Percentiles rank a stretch among this genome's conserved stretches.
These are phyloP conservation scores for Trissolcus japonicus DNA, from an alignment of 2,888 invertebrate species.

Conservation along the genomic window DNA sequence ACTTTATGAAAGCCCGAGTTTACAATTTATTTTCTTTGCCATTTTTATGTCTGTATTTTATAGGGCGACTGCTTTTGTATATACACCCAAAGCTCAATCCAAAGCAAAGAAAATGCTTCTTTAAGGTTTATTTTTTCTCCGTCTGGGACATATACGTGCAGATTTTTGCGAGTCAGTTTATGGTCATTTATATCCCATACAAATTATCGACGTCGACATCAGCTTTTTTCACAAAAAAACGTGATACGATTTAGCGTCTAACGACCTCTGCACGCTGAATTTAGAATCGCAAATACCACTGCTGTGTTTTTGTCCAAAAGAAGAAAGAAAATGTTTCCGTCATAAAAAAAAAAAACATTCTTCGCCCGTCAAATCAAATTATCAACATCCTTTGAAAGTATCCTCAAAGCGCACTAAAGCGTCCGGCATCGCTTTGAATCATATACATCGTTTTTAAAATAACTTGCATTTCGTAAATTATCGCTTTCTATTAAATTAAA, in stretches of 20 bases:
- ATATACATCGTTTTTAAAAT: neutral
- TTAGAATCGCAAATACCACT: conserved; percentile 48
- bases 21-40: too few relatives aligned
- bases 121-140: conserved; percentile 17
- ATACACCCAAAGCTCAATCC: neutral
- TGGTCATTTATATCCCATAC: conserved; percentile 40
- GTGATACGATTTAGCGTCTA: conserved; percentile 49
- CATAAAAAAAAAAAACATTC: conserved; percentile 37
- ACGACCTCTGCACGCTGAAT: conserved; percentile 53
- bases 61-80: neutral
- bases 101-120: conserved; percentile 12
- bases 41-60: neutral
- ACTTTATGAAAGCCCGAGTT: too few relatives aligned
- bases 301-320: conserved; percentile 33
- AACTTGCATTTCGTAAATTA: neutral
- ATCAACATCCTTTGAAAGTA: conserved; percentile 28
- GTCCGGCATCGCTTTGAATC: neutral
- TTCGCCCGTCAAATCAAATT: conserved; percentile 34
- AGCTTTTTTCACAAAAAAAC: conserved; percentile 26
- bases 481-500: too few relatives aligned
- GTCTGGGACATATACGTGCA: conserved; percentile 13
- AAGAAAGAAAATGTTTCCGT: conserved; percentile 33
- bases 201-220: conserved; percentile 41
- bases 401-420: conserved; percentile 13
- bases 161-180: conserved; percentile 39